phyloP scores from a whole-genome alignment of 2,888 invertebrate species.

The Agonopterix heracliana region DNA sequence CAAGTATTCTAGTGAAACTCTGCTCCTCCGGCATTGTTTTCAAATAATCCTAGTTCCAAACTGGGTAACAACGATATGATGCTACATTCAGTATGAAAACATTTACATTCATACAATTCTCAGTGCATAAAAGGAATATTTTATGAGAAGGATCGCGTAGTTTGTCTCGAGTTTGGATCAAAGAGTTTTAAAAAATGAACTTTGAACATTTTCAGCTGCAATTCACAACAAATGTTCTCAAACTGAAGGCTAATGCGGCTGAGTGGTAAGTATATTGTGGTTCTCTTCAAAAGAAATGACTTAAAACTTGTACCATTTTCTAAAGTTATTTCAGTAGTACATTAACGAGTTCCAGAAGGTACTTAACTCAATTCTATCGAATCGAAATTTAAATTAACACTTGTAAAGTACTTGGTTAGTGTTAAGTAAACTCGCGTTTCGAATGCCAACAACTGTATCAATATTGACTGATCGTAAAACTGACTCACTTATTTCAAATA shows the following conservation, averaged over 20 bases:
- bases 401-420: no score
- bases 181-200: background rate
- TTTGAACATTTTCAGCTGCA: background rate
- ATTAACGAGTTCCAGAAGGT: no score
- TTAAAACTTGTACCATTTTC: no score
- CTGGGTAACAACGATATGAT: background rate
- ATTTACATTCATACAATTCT: conserved; percentile 1
- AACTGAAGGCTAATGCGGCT: background rate
- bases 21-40: conserved; percentile 26
- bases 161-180: conserved; percentile 3
- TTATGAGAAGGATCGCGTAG: background rate
- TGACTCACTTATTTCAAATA: no score
- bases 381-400: no score
- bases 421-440: no score
- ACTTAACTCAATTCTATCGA: no score
- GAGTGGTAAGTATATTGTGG: background rate
- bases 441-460: no score
- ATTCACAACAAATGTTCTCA: background rate
- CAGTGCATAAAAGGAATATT: background rate
- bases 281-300: no score
- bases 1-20: conserved; percentile 23
- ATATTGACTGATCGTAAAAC: no score
- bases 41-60: conserved; percentile 13
- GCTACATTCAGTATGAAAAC: conserved; percentile 1
- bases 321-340: no score